Base-by-base conservation (phyloP, 2,888 invertebrate genomes). In the Drosophila nr. medialis region DNA sequence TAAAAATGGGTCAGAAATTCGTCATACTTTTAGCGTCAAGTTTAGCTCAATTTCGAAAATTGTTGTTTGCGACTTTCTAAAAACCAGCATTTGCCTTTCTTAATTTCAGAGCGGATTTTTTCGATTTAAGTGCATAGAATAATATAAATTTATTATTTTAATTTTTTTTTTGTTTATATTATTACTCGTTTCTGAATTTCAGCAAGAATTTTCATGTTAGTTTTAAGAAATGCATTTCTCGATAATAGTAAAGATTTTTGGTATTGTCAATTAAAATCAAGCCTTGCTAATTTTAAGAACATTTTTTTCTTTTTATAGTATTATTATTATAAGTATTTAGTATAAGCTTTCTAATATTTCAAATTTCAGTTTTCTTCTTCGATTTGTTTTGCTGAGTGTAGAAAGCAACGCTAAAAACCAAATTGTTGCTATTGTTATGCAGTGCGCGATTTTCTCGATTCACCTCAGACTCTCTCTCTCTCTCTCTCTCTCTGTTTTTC, bases 391-490 rank as follows among this genome's bases (percentile, higher is more conserved):
- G 24, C 15, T 45, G 7, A 45, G 45, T 45, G 45, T 45, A 45
- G 24, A 24, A 21, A 64, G 60, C 48, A 55, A 62, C 58, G 63
- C 60, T 72, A 64, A 68, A 70, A 72, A 75, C 72, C 72, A 78
- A 86, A 86, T 86, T 86, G 89, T 86, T 86, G 85, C 85, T 77
- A 77, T 89, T 86, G 86, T 84, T 84, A 83, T 89, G 89, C 86
- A 83, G 55, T 75, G 61, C 84, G 81, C 89, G 88, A 70, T 62
- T 75, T 71, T 32, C 48, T 53, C 42, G 27, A 7, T 13, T 30
- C 30, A n/a, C 45, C 24, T 45, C 45, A 45, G 24, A 11, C 55
- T 53, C 63, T 42, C 32, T 11, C 54, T 21, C 53, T 10, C 54
- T 45, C 45, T 34, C 64, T 48, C 45, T 34, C 64, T 48, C 30